Percentiles rank a stretch among this genome's conserved stretches.
Evolutionary conservation across 2,888 invertebrate genomes (phyloP).

Genomic region (Orthosia gracilis): DNA sequence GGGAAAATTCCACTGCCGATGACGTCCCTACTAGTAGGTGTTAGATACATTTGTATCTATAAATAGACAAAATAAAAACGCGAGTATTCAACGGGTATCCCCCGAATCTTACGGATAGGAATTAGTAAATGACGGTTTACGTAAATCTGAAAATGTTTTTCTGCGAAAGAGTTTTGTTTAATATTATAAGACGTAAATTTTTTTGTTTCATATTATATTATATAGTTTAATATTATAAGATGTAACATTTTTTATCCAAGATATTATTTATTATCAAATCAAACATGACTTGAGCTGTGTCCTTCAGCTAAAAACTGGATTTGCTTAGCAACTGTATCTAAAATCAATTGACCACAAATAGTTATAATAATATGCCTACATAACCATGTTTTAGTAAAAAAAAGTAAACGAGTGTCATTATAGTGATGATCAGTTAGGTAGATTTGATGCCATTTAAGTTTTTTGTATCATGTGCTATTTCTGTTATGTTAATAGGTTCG

Average conservation of each 20-base stretch:
- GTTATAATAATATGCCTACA: not conserved
- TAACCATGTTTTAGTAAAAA: not conserved
- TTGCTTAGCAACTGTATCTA: constrained; percentile 11
- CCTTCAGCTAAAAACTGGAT: constrained; percentile 11
- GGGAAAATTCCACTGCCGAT: not conserved
- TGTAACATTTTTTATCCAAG: no score
- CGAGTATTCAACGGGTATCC: not conserved
- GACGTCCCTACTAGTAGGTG: not conserved
- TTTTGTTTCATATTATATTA: no score
- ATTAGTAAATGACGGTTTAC: not conserved
- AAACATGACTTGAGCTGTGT: constrained; percentile 16
- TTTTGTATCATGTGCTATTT: no score
- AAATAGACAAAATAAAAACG: not conserved
- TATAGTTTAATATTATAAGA: no score
- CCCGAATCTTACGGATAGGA: not conserved
- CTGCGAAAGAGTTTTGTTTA: no score
- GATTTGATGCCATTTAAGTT: no score
- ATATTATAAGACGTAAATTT: no score
- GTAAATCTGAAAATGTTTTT: no score
- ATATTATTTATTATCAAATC: not conserved
- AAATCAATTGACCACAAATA: not conserved
- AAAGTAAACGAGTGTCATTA: not conserved
- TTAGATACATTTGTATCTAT: not conserved
- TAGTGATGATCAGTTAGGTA: not conserved
- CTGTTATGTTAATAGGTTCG: no score